These are phyloP conservation scores for Drosophila infuscata DNA, from an alignment of 2,888 invertebrate genomes.

Conservation along the genomic window DNA sequence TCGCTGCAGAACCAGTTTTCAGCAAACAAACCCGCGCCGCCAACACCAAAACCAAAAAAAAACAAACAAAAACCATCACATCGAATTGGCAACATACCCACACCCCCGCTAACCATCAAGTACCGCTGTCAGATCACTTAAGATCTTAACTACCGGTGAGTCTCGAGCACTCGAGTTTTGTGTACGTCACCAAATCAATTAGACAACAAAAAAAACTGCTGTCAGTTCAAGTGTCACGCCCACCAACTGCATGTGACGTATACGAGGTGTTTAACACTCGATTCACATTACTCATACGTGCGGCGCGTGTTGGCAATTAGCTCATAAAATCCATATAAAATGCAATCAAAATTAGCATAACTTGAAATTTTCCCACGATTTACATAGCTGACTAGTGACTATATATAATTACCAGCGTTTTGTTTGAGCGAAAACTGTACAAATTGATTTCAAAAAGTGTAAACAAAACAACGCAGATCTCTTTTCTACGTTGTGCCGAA, in stretches of 20 bases:
- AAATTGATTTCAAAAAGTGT: slow-evolving; percentile 27
- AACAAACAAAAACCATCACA: slow-evolving; percentile 9
- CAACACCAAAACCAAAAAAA: slow-evolving; percentile 14
- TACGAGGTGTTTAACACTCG: slow-evolving; percentile 26
- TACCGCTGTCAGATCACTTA: slow-evolving; percentile 26
- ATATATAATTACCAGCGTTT: slow-evolving; percentile 20
- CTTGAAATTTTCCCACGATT: slow-evolving; percentile 69
- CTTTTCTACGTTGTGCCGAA: background rate
- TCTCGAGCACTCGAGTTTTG: slow-evolving; percentile 34
- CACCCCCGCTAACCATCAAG: slow-evolving; percentile 27
- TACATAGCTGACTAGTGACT: slow-evolving; percentile 34
- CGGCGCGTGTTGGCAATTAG: slow-evolving; percentile 74
- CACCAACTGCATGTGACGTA: slow-evolving; percentile 68
- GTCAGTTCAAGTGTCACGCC: slow-evolving; percentile 65
- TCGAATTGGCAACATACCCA: slow-evolving; percentile 29
- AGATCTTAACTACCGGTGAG: slow-evolving; percentile 67
- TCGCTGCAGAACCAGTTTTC: slow-evolving; percentile 67
- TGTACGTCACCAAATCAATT: slow-evolving; percentile 64
- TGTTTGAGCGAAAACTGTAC: slow-evolving; percentile 25
- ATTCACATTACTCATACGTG: slow-evolving; percentile 57
- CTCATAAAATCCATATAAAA: slow-evolving; percentile 12
- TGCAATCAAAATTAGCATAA: slow-evolving; percentile 62
- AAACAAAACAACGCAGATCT: slow-evolving; percentile 31
- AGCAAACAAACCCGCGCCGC: slow-evolving; percentile 65
- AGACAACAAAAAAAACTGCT: slow-evolving; percentile 35